phyloP scores from a whole-genome alignment of 2,113 vertebrate species.

The Percopsis transmontana region DNA sequence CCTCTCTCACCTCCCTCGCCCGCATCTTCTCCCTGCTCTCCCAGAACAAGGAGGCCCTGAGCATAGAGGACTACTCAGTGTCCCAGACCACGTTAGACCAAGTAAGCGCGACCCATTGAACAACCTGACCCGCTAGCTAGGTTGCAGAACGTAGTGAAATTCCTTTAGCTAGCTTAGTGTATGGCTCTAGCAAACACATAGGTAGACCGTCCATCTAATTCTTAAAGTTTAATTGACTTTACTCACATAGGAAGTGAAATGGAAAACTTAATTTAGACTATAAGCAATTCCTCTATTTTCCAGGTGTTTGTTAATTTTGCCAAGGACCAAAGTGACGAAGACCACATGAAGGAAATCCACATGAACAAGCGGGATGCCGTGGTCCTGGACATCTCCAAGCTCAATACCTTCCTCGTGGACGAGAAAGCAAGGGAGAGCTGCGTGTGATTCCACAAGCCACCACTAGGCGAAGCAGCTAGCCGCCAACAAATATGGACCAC shows the following conservation, averaged over 20 bases:
- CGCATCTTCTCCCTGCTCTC: slow-evolving; percentile 95
- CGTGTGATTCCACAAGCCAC: slow-evolving; percentile 78
- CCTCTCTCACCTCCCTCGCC: slow-evolving; percentile 89
- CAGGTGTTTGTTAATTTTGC: slow-evolving; percentile 99
- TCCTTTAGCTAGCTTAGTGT: too few species aligned
- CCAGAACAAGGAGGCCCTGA: slow-evolving; percentile 90
- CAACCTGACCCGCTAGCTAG: too few species aligned
- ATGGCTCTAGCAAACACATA: too few species aligned
- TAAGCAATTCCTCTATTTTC: slow-evolving; percentile 7
- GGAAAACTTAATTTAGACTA: not conserved
- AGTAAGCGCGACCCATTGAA: slow-evolving; percentile 81
- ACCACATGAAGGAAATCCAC: slow-evolving; percentile 92
- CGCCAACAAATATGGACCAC: slow-evolving; percentile 40
- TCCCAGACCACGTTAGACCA: slow-evolving; percentile 99
- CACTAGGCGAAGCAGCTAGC: slow-evolving; percentile 40
- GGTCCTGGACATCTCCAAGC: slow-evolving; percentile 86
- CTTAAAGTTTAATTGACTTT: too few species aligned
- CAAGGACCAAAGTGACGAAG: slow-evolving; percentile 99
- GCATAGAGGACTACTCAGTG: slow-evolving; percentile 98
- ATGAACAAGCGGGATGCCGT: slow-evolving; percentile 90
- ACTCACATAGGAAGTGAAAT: too few species aligned
- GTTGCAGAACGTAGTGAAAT: too few species aligned
- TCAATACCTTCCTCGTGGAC: slow-evolving; percentile 87
- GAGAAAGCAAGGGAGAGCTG: slow-evolving; percentile 91
- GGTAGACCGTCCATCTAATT: too few species aligned